Conservation (phyloP, 2,113 vertebrate species). For the Lonchura striata region DNA sequence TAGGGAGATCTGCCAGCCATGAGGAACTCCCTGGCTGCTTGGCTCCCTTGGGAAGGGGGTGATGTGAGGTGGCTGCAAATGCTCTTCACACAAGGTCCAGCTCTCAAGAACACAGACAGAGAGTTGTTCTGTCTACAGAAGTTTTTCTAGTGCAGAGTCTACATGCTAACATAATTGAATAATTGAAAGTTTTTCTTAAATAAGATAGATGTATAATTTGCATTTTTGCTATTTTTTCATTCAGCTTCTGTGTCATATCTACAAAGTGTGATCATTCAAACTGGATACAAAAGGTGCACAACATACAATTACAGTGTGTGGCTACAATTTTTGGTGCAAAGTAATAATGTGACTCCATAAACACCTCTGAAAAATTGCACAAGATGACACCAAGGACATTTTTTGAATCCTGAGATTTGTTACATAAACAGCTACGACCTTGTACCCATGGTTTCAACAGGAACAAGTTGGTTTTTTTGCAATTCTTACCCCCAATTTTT, state of each 20-base stretch:
- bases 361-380: constrained; percentile 16
- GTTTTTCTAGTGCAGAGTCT: not conserved
- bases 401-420: constrained; percentile 26
- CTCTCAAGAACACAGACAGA: not conserved
- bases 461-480: not conserved
- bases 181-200: not conserved
- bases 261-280: not conserved
- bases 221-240: not conserved
- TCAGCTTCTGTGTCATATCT: not conserved
- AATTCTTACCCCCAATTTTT: not conserved
- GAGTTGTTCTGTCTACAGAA: not conserved
- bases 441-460: not conserved
- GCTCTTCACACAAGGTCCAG: not conserved
- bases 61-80: not conserved
- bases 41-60: not conserved
- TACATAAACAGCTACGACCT: constrained; percentile 14
- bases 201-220: not conserved
- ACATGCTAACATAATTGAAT: not conserved
- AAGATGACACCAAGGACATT: not conserved
- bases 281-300: not conserved
- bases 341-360: not conserved
- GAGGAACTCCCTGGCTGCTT: not conserved
- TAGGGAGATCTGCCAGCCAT: not conserved
- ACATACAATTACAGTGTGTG: not conserved
- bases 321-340: not conserved